Conservation (phyloP, 2,113 vertebrate species). For the Puma concolor region DNA sequence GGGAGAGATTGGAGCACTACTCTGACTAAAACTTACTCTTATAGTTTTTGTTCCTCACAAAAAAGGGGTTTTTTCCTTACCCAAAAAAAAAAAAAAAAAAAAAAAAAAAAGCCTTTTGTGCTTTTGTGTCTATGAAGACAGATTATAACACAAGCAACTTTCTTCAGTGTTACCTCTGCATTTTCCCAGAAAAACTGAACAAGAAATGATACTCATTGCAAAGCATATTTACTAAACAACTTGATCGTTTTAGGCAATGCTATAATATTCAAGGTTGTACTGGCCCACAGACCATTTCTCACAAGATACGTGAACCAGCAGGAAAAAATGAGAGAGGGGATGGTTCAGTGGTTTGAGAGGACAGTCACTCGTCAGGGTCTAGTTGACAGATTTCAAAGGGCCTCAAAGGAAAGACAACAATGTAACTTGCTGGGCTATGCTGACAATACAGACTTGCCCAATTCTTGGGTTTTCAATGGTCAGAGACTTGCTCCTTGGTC, state of each 20-base stretch:
- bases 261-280: neutral
- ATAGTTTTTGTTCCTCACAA: neutral
- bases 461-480: neutral
- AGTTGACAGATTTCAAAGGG: neutral
- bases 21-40: neutral
- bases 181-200: neutral
- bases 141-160: neutral
- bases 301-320: neutral
- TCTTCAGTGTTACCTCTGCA: neutral
- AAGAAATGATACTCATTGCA: conserved; percentile 15
- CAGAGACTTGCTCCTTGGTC: neutral
- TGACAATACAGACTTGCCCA: neutral
- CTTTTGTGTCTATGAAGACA: neutral
- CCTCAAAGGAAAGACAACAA: neutral
- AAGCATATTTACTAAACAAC: neutral
- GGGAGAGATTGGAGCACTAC: neutral
- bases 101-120: neutral
- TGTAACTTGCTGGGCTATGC: neutral
- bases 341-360: neutral
- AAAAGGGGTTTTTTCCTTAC: no score
- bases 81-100: neutral
- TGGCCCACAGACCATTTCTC: neutral
- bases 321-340: neutral
- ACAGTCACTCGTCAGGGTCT: neutral
- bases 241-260: neutral